phyloP scores from a whole-genome alignment of 2,113 vertebrate genomes.

The Podiceps cristatus region DNA sequence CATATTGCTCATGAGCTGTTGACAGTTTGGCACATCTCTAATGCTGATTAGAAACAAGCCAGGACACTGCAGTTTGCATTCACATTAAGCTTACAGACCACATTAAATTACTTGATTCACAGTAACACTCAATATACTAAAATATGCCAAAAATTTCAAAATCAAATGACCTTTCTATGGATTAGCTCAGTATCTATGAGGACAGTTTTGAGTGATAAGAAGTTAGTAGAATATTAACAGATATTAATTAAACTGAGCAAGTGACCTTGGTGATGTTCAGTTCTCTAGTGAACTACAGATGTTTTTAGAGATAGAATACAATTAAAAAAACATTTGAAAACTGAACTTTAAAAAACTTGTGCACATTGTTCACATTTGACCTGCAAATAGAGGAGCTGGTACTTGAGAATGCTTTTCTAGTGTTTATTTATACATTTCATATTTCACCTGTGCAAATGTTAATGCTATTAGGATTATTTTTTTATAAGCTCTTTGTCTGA shows the following conservation, averaged over 20 bases:
- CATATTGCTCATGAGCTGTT: constrained; percentile 62
- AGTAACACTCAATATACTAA: constrained; percentile 20
- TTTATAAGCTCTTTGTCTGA: not conserved
- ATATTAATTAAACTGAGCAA: constrained; percentile 42
- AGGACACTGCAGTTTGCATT: constrained; percentile 58
- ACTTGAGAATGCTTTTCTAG: not conserved
- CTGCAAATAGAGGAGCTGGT: not conserved
- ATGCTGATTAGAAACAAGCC: constrained; percentile 76
- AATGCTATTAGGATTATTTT: constrained; percentile 4
- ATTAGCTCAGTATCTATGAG: not conserved
- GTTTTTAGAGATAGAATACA: not conserved
- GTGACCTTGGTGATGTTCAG: not conserved
- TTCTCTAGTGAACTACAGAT: not conserved
- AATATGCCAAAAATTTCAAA: constrained; percentile 44
- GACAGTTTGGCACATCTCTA: constrained; percentile 77
- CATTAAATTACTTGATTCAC: constrained; percentile 62
- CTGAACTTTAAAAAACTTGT: not conserved
- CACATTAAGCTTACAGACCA: constrained; percentile 49
- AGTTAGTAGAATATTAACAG: not conserved
- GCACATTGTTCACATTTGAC: not conserved
- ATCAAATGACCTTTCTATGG: not conserved
- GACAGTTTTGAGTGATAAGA: not conserved
- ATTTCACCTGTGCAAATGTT: constrained; percentile 23
- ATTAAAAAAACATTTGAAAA: not conserved
- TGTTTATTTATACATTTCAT: constrained; percentile 8